Evolutionary conservation across 2,113 vertebrate genomes (phyloP).

Genomic region (Bubalus kerabau): DNA sequence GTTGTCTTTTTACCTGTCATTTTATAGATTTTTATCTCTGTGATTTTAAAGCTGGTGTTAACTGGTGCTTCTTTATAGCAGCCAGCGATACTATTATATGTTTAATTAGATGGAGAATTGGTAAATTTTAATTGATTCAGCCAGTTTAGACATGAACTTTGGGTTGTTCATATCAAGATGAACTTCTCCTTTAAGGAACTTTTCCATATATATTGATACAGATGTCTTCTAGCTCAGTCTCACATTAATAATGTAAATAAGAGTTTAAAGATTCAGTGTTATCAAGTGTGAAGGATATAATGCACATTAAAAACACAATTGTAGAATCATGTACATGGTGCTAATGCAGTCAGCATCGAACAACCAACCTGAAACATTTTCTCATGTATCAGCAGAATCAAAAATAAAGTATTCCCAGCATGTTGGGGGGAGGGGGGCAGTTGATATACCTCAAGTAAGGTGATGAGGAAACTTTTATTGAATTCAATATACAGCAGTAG

Average conservation of each 20-base stretch:
- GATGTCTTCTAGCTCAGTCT: neutral
- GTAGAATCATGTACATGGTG: neutral
- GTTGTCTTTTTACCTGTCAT: neutral
- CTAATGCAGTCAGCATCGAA: neutral
- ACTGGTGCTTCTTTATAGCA: neutral
- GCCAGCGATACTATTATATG: neutral
- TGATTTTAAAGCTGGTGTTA: neutral
- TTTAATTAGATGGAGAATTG: slow-evolving; percentile 10
- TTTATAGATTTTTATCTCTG: neutral
- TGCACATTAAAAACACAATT: neutral
- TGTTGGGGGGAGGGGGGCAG: neutral
- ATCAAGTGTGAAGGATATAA: neutral
- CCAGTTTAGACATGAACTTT: neutral
- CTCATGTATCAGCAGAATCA: neutral
- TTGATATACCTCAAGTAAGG: neutral
- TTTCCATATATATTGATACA: neutral
- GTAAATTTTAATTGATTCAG: neutral
- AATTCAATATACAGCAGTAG: neutral
- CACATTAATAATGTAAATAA: neutral
- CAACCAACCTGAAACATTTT: neutral
- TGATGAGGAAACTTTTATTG: neutral
- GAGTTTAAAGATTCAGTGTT: neutral
- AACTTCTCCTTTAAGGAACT: neutral
- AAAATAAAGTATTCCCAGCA: neutral
- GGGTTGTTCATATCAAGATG: neutral